Evolutionary conservation across 1,140 invertebrate genomes (phyloP), one percentile per base, ranked within the genome.

Genomic region (Ips nitidus): DNA sequence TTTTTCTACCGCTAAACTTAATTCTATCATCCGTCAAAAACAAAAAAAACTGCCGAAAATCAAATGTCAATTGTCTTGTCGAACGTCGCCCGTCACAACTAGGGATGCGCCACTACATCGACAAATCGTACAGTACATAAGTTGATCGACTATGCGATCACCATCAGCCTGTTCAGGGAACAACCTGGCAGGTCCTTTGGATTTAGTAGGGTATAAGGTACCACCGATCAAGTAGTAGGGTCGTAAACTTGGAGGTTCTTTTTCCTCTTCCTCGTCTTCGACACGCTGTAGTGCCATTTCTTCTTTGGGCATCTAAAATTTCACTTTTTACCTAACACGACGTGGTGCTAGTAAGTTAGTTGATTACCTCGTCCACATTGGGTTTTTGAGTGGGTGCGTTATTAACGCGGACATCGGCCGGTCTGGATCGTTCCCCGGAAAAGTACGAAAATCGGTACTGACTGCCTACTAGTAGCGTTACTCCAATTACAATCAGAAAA

Each of bases 131-230:
- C n/a, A 58, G 73, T 88, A 93, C 90, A 92, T 92, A 3, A 93
- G 80, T 81, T 92, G 86, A 76, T 93, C 89, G 1, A 87, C 84
- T 2, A 94, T 87, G 59, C 92, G 86, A 83, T 90, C 91, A 65
- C 79, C 80, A 3, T 81, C 78, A 74, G 80, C 79, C 68, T 84
- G 80, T 55, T 81, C 78, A n/a, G 83, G 83, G 59, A 83, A 82
- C 41, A 85, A 66, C 43, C 78, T 76, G 0, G 80, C 69, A 50
- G 71, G 75, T 52, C 75, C 72, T 58, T 73, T 74, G 4, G 55
- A 50, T 22, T 73, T 75, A 37, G 69, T 71, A 1, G 79, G 79
- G 53, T 70, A 78, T 37, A 75, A 66, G 1, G 75, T 77, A 2
- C 80, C 80, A 0, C 75, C 76, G n/a, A 6, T 58, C 55, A 80